Percentiles rank a stretch among this genome's conserved stretches.
phyloP scores from a whole-genome alignment of 1,140 invertebrate genomes.

The Zaprionus davidi region DNA sequence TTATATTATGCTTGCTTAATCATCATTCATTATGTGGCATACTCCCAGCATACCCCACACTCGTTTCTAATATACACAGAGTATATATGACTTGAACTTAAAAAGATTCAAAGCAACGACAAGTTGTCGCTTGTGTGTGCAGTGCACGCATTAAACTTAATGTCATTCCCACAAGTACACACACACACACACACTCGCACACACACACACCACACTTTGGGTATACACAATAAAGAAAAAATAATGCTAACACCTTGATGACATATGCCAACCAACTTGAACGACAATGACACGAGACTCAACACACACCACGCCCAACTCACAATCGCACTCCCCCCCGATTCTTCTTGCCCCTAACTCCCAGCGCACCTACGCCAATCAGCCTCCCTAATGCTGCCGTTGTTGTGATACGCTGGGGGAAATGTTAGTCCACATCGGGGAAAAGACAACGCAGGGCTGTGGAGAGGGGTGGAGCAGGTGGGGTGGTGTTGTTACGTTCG shows the following conservation, averaged over 20 bases:
- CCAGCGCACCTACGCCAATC: neutral
- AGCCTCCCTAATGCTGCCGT: conserved; percentile 14
- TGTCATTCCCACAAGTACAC: conserved; percentile 33
- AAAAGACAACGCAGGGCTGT: conserved; percentile 7
- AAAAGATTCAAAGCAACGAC: conserved; percentile 4
- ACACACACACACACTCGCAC: conserved; percentile 8
- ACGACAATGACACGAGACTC: conserved; percentile 69
- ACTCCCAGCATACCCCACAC: neutral
- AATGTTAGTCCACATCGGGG: conserved; percentile 14
- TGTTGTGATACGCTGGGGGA: conserved; percentile 27
- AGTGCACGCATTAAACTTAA: conserved; percentile 57
- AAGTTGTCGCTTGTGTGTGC: conserved; percentile 27
- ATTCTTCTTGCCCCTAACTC: neutral
- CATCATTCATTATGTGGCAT: neutral
- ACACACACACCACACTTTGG: neutral
- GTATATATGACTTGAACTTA: neutral
- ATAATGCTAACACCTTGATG: conserved; percentile 69
- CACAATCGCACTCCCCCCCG: neutral
- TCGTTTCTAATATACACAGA: neutral
- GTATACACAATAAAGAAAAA: conserved; percentile 14
- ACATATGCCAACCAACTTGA: conserved; percentile 69
- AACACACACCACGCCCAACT: conserved; percentile 1
- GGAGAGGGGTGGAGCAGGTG: neutral
- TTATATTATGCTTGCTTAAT: neutral
- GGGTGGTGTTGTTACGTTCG: neutral